A percentile compares a stretch with the other conserved stretches of the same genome.
phyloP scores from a whole-genome alignment of 1,140 invertebrate species.

The Drosophila fuyamai region DNA sequence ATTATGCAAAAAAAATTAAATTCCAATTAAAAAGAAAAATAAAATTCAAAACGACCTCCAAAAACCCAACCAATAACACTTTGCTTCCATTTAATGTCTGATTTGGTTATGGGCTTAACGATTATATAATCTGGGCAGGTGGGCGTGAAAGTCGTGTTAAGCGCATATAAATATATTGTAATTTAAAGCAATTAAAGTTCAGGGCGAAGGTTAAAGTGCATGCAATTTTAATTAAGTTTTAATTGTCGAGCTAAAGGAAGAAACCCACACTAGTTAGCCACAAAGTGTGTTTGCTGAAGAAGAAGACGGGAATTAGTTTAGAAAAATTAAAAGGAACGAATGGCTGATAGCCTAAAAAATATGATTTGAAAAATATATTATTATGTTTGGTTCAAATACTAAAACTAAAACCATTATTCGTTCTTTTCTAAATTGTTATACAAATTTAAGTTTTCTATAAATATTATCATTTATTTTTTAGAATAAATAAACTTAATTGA shows the following conservation, averaged over 20 bases:
- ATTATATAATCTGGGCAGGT: constrained; percentile 33
- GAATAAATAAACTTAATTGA: no score
- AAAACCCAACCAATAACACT: constrained; percentile 10
- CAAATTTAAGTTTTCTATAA: no score
- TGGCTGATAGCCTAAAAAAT: not conserved
- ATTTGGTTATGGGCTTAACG: constrained; percentile 20
- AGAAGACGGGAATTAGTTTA: constrained; percentile 2
- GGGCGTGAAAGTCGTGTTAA: constrained; percentile 29
- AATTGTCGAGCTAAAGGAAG: constrained; percentile 26
- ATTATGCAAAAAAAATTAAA: not conserved
- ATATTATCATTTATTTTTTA: no score
- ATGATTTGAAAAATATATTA: not conserved
- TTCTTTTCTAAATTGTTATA: no score
- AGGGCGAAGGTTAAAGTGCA: constrained; percentile 55
- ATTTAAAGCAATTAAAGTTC: constrained; percentile 52
- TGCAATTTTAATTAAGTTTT: constrained; percentile 56
- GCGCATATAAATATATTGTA: constrained; percentile 44
- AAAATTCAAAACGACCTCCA: not conserved
- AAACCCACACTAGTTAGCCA: constrained; percentile 16
- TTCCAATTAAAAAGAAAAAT: not conserved
- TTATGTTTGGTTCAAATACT: no score
- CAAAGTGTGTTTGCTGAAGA: constrained; percentile 5
- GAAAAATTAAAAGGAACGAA: not conserved
- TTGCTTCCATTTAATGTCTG: constrained; percentile 34
- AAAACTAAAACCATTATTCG: no score